Evolutionary conservation across 2,888 invertebrate genomes (phyloP).

Genomic region (Pachycephus smyrnensis): DNA sequence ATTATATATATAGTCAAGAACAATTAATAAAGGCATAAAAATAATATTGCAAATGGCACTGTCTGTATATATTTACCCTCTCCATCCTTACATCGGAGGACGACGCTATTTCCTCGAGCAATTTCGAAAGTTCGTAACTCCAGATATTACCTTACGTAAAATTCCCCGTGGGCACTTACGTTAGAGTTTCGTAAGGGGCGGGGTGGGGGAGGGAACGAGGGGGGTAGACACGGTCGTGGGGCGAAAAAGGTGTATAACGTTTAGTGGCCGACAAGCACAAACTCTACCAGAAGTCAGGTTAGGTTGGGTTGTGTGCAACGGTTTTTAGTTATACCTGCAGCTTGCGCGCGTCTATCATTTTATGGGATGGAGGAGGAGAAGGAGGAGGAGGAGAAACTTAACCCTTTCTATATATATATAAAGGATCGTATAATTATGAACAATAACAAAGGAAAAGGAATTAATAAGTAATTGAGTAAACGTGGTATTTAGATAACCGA

Average conservation of each 20-base stretch:
- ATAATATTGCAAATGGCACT: neutral
- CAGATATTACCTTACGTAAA: conserved; percentile 6
- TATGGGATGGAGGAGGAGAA: neutral
- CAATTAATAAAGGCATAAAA: neutral
- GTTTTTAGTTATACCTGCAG: neutral
- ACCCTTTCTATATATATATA: neutral
- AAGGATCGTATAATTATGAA: neutral
- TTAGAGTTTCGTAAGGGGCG: neutral
- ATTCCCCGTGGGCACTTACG: conserved; percentile 13
- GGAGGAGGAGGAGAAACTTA: neutral
- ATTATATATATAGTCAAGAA: neutral
- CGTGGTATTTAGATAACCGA: neutral
- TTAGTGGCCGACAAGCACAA: neutral
- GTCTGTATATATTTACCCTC: conserved; percentile 20
- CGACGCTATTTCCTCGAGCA: neutral
- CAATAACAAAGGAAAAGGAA: neutral
- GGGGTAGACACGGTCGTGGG: conserved; percentile 14
- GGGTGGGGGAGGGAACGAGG: neutral
- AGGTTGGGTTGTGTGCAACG: neutral
- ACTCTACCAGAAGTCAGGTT: neutral
- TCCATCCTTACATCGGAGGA: conserved; percentile 8
- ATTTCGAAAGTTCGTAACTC: neutral
- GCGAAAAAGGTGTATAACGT: neutral
- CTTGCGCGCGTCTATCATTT: neutral
- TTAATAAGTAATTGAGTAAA: neutral